phyloP scores from a whole-genome alignment of 2,888 invertebrate genomes.

The Lasioglossum leucozonium region DNA sequence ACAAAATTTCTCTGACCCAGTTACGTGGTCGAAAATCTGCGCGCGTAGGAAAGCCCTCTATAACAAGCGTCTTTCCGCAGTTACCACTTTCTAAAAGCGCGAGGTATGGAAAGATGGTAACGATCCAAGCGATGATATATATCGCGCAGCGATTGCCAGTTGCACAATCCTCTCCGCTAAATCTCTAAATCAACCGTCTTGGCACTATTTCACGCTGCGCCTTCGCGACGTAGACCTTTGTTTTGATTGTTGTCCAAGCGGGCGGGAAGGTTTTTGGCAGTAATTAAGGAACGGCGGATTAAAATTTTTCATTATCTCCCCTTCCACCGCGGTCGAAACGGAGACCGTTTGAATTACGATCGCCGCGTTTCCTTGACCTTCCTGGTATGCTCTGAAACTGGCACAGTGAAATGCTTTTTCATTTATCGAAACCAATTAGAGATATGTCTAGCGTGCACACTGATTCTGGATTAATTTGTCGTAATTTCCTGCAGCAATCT shows the following conservation, averaged over 20 bases:
- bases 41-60: background rate
- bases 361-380: conserved; percentile 9
- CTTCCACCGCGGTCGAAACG: background rate
- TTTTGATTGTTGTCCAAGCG: conserved; percentile 19
- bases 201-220: conserved; percentile 54
- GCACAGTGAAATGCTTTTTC: conserved; percentile 9
- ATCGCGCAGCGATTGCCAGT: conserved; percentile 54
- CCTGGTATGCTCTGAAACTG: background rate
- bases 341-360: conserved; percentile 5
- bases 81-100: conserved; percentile 41
- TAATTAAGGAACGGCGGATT: conserved; percentile 27
- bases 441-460: background rate
- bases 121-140: conserved; percentile 59
- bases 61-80: background rate
- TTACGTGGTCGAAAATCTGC: background rate
- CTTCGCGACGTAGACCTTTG: conserved; percentile 20
- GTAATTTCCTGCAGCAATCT: background rate
- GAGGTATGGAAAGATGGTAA: conserved; percentile 63
- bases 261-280: conserved; percentile 5
- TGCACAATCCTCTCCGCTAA: conserved; percentile 62
- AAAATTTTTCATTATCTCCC: conserved; percentile 22
- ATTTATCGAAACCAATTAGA: conserved; percentile 6
- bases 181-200: conserved; percentile 62
- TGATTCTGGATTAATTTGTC: background rate
- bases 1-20: background rate